Evolutionary conservation across 2,797 vertebrate species (phyloP).

Genomic region (Brachyrhaphis roseni): DNA sequence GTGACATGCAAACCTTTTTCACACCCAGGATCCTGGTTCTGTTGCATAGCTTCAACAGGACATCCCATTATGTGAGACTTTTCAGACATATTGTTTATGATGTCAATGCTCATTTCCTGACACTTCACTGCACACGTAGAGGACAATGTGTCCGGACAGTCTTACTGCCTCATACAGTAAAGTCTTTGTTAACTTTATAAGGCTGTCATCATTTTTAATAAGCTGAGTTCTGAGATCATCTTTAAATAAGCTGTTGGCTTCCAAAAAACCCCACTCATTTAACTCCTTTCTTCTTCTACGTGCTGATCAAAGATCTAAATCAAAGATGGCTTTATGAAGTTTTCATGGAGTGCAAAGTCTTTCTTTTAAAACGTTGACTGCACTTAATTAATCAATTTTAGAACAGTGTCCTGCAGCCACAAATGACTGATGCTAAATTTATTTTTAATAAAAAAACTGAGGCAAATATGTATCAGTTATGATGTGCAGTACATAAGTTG

Average conservation of each 20-base stretch:
- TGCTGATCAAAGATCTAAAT: not conserved
- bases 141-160: not conserved
- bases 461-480: not conserved
- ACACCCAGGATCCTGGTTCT: constrained; percentile 41
- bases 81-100: constrained; percentile 1
- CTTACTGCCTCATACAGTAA: not conserved
- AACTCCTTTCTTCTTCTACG: not conserved
- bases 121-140: constrained; percentile 2
- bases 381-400: not conserved
- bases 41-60: constrained; percentile 21
- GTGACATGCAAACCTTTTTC: not conserved
- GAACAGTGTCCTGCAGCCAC: not conserved
- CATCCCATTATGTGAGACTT: constrained; percentile 17
- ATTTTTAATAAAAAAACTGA: not conserved
- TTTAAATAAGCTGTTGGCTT: not conserved
- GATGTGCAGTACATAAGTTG: not conserved
- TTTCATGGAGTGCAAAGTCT: not conserved
- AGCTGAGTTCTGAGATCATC: not conserved
- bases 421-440: not conserved
- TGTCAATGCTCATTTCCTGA: not conserved
- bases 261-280: not conserved
- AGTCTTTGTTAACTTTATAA: not conserved
- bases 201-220: not conserved
- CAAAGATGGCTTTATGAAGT: not conserved
- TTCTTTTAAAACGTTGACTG: not conserved